These are phyloP conservation scores for Cynaeus angustus DNA, from an alignment of 2,888 invertebrate genomes.

Conservation along the genomic window DNA sequence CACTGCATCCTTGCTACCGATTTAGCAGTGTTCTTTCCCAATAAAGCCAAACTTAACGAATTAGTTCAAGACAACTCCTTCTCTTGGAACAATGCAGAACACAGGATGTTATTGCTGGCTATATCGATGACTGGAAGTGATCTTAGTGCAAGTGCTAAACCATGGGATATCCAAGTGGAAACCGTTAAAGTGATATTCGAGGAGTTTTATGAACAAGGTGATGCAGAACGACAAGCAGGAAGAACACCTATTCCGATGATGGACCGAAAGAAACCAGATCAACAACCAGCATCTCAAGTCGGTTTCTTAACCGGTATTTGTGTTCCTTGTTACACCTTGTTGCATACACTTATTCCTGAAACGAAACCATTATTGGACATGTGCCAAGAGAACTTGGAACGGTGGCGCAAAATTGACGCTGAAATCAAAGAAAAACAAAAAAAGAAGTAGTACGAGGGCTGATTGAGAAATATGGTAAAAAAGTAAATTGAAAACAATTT, in stretches of 20 bases:
- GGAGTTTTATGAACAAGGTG: constrained; percentile 85
- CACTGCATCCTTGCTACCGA: constrained; percentile 92
- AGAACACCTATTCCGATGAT: constrained; percentile 84
- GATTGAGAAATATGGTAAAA: not conserved
- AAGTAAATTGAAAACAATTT: no score
- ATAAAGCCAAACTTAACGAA: constrained; percentile 77
- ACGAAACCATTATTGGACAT: constrained; percentile 82
- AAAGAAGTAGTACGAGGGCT: not conserved
- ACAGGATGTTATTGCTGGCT: constrained; percentile 82
- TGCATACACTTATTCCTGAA: constrained; percentile 80
- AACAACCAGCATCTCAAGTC: constrained; percentile 86
- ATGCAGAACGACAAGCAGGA: constrained; percentile 69
- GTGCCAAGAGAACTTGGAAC: constrained; percentile 77
- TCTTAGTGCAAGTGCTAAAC: constrained; percentile 88
- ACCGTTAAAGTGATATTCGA: constrained; percentile 87
- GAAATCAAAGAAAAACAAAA: constrained; percentile 44
- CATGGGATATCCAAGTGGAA: constrained; percentile 87
- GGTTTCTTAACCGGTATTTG: constrained; percentile 88
- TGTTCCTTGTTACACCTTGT: constrained; percentile 84
- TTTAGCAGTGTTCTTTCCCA: constrained; percentile 86
- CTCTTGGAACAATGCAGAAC: constrained; percentile 78
- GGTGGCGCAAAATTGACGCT: constrained; percentile 74
- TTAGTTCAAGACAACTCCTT: constrained; percentile 75
- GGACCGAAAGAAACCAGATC: constrained; percentile 79
- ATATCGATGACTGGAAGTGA: constrained; percentile 90